Percentiles rank a stretch among this genome's conserved stretches.
phyloP scores from a whole-genome alignment of 2,797 vertebrate species.

The Spheniscus humboldti region DNA sequence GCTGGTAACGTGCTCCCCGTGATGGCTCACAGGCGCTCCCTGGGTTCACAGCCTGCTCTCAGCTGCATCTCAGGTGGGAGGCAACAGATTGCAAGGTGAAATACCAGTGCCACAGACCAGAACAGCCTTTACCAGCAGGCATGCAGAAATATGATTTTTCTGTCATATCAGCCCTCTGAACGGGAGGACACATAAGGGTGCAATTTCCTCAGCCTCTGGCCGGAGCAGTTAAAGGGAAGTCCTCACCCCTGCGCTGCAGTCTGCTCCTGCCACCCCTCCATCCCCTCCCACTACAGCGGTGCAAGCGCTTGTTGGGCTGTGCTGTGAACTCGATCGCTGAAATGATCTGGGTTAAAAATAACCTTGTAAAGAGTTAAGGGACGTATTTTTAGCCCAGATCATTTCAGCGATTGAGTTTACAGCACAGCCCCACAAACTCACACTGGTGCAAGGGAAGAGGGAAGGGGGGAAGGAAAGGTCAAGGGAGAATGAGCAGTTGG shows the following conservation, averaged over 20 bases:
- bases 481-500: not conserved
- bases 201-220: not conserved
- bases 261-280: not conserved
- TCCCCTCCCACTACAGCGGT: not conserved
- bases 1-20: accelerated
- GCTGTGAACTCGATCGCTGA: not conserved
- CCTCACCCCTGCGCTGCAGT: not conserved
- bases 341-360: constrained; percentile 58
- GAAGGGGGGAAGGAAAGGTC: constrained; percentile 25
- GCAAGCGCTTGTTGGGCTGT: not conserved
- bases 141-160: not conserved
- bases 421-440: constrained; percentile 22
- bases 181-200: not conserved
- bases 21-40: not conserved
- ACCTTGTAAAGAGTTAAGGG: constrained; percentile 33
- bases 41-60: not conserved
- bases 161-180: not conserved
- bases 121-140: not conserved
- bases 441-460: not conserved
- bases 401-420: constrained; percentile 28
- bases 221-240: not conserved
- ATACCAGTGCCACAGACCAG: not conserved
- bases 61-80: not conserved
- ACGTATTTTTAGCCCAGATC: constrained; percentile 44
- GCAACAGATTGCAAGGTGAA: not conserved